Base-by-base conservation (phyloP, 1,140 invertebrate genomes). In the Trichonephila clavipes region DNA sequence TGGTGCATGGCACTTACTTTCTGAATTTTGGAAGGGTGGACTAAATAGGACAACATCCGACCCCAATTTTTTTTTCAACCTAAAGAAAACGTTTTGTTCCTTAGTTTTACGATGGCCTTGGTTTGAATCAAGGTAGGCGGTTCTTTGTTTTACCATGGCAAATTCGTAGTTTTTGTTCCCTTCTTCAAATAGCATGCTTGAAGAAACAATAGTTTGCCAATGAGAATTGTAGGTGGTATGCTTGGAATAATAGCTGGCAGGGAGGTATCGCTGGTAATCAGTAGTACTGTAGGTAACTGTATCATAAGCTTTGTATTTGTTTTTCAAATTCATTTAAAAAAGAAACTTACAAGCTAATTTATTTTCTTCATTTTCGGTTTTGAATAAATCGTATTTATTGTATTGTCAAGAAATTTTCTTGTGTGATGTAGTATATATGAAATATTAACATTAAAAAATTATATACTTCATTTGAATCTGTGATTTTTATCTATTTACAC, bases 11-110 rank as follows among this genome's bases (percentile, higher is more conserved):
- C 28, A 77, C 69, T 34, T 77, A 77, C 44, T 51, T 51, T 51
- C 69, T 18, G 64, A 69, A 24, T 77, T 77, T 28, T 77, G 69
- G 69, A 40, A 77, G 69, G 69, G 69, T 77, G 69, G 69, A 77
- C 69, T 77, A 77, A 77, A 77, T 77, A 77, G 69, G 24, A 77
- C 69, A 34, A 77, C 24, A 77, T 19, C 12, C 34, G 12, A 24
- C 28, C 69, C 14, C 16, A 34, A 34, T 77, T 77, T 72, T 28
- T 16, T 4, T 18, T 40, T 40, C 16, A 16, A 6, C 10, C 16
- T 18, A 77, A 34, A 77, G 69, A 77, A 77, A 72, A 77, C 40
- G 16, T 34, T 40, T 34, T 77, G 69, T 77, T 77, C 12, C 14
- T 77, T 77, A 28, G 69, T 77, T 77, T 21, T 34, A 14, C 0